Conservation (phyloP, 2,797 vertebrate species). For the Labroides dimidiatus region DNA sequence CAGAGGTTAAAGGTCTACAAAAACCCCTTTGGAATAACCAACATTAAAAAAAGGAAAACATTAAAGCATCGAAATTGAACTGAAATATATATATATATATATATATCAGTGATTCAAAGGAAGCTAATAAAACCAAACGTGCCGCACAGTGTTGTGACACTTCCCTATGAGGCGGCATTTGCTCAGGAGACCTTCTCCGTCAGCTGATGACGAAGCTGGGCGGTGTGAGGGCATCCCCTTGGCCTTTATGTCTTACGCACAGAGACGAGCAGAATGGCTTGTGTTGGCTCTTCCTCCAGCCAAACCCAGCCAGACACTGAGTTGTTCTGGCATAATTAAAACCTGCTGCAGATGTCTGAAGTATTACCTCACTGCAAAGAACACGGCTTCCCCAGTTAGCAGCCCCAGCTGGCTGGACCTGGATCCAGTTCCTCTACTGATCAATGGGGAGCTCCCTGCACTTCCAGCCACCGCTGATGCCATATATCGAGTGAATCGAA, state of each 20-base stretch:
- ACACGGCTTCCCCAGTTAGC: constrained; percentile 80
- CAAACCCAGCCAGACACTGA: constrained; percentile 77
- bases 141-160: not conserved
- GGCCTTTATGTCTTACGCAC: constrained; percentile 69
- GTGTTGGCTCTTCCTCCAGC: constrained; percentile 65
- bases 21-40: not conserved
- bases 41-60: not conserved
- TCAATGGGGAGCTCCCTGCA: constrained; percentile 73
- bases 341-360: constrained; percentile 82
- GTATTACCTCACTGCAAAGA: constrained; percentile 80
- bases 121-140: not conserved
- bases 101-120: not conserved
- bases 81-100: too few relatives aligned
- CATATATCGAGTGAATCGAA: constrained; percentile 49
- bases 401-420: constrained; percentile 70
- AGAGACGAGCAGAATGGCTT: constrained; percentile 67
- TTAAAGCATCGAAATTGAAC: not conserved
- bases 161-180: constrained; percentile 11
- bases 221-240: constrained; percentile 69
- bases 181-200: constrained; percentile 41
- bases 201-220: constrained; percentile 56
- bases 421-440: constrained; percentile 66
- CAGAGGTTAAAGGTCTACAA: constrained; percentile 59
- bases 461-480: constrained; percentile 52
- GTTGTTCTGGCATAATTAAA: constrained; percentile 83